Conservation (phyloP, 2,113 vertebrate genomes). For the Lophochroa leadbeateri region DNA sequence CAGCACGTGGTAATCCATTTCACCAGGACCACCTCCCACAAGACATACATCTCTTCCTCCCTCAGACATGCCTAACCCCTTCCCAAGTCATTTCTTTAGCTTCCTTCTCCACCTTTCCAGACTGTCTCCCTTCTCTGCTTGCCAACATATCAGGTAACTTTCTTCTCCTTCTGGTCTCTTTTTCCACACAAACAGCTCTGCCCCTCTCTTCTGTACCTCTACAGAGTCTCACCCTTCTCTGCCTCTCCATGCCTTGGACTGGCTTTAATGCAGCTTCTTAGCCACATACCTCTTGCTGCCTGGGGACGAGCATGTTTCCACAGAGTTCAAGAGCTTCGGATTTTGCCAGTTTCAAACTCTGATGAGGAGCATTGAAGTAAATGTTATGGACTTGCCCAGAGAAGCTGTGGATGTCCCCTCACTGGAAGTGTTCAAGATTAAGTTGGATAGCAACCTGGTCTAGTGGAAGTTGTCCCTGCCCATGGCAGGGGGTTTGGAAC, state of each 20-base stretch:
- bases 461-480: not conserved
- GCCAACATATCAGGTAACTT: not conserved
- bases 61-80: not conserved
- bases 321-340: not conserved
- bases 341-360: not conserved
- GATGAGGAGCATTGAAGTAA: not conserved
- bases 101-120: not conserved
- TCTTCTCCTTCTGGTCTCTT: not conserved
- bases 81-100: not conserved
- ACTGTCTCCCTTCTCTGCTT: not conserved
- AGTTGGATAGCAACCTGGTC: not conserved
- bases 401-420: not conserved
- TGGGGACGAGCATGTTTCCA: rapidly evolving
- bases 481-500: not conserved
- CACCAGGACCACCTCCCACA: not conserved
- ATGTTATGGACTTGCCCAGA: not conserved
- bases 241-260: not conserved
- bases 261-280: not conserved
- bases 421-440: not conserved
- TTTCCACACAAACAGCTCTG: not conserved
- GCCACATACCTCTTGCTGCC: rapidly evolving
- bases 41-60: not conserved
- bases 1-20: conserved; percentile 2
- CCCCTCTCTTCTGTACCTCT: not conserved
- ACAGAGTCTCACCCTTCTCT: not conserved